A percentile compares a stretch with the other conserved stretches of the same genome.
Conservation (phyloP, 1,140 invertebrate species). For the Pissodes strobi region DNA sequence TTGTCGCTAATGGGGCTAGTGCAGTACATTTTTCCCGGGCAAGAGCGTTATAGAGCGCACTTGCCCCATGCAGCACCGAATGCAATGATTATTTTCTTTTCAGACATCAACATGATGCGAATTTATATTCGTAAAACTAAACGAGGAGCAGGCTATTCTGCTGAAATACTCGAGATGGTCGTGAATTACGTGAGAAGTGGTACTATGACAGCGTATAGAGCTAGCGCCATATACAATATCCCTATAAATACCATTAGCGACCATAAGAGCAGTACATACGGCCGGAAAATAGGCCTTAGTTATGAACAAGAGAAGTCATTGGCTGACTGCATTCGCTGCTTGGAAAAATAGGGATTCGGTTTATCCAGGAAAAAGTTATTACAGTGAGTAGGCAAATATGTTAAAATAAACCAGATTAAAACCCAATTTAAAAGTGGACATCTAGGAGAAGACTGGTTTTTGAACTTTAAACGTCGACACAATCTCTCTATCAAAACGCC, state of each 20-base stretch:
- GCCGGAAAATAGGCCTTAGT: conserved; percentile 41
- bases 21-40: too few species aligned
- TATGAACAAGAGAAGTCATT: conserved; percentile 41
- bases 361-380: conserved; percentile 49
- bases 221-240: conserved; percentile 42
- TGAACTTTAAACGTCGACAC: conserved; percentile 48
- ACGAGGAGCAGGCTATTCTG: conserved; percentile 29
- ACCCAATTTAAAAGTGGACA: conserved; percentile 51
- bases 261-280: conserved; percentile 36
- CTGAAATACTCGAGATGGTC: conserved; percentile 36
- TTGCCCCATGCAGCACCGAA: too few species aligned
- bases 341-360: conserved; percentile 52
- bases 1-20: too few species aligned
- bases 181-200: too few species aligned
- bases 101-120: too few species aligned
- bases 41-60: too few species aligned
- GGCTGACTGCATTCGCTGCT: conserved; percentile 38
- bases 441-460: conserved; percentile 54
- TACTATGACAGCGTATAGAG: too few species aligned
- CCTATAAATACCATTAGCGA: conserved; percentile 39
- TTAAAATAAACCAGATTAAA: conserved; percentile 46
- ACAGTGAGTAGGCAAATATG: conserved; percentile 44
- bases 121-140: conserved; percentile 22
- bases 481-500: conserved; percentile 46
- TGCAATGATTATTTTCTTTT: too few species aligned